These are phyloP conservation scores for Otus sunia DNA, from an alignment of 2,113 vertebrate species.

Conservation along the genomic window DNA sequence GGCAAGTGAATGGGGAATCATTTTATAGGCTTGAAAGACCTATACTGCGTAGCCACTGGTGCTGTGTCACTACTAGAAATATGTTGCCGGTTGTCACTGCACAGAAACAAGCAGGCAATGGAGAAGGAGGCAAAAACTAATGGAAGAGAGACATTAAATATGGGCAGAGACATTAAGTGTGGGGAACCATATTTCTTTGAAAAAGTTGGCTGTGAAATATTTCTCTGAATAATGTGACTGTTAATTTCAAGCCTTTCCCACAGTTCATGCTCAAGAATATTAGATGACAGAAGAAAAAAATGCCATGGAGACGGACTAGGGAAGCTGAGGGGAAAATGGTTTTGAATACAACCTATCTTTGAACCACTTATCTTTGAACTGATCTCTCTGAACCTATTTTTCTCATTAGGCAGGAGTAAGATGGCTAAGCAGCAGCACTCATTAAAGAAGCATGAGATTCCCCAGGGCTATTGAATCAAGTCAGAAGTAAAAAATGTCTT, in stretches of 20 bases:
- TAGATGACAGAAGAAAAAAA: not conserved
- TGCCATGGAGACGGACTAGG: not conserved
- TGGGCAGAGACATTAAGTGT: not conserved
- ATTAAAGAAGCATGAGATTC: conserved; percentile 31
- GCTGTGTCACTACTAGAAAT: not conserved
- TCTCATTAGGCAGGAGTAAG: conserved; percentile 22
- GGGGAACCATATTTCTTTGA: not conserved
- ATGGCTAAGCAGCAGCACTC: not conserved
- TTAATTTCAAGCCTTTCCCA: not conserved
- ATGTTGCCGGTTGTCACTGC: not conserved
- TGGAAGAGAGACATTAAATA: not conserved
- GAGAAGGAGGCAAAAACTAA: not conserved
- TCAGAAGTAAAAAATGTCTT: not conserved
- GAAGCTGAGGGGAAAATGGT: not conserved
- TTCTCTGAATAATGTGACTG: not conserved
- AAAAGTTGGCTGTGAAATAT: not conserved
- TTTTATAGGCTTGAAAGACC: not conserved
- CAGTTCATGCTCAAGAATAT: not conserved
- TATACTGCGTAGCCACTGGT: not conserved
- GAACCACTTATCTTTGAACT: conserved; percentile 34
- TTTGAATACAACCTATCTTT: conserved; percentile 27
- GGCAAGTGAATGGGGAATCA: not conserved
- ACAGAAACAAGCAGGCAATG: not conserved
- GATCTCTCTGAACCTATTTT: conserved; percentile 24
- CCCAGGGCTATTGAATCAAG: not conserved